Percentiles rank a stretch among this genome's conserved stretches.
Evolutionary conservation across 2,113 vertebrate species (phyloP).

Genomic region (Leptodactylus fuscus): DNA sequence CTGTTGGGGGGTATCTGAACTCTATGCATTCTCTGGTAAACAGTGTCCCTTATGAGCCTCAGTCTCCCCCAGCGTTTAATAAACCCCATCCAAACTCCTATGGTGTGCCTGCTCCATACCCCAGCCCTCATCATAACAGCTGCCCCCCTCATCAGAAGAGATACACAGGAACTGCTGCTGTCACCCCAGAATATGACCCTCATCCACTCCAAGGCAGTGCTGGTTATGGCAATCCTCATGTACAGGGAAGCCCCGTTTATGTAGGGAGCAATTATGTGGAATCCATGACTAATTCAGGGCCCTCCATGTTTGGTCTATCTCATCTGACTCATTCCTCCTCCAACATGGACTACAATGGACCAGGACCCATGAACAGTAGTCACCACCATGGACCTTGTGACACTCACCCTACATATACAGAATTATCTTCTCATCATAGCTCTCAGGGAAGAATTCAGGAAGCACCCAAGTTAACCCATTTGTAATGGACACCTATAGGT

Average conservation of each 20-base stretch:
- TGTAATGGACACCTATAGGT: constrained; percentile 82
- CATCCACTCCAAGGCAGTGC: constrained; percentile 91
- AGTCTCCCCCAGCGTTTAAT: constrained; percentile 91
- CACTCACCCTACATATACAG: constrained; percentile 92
- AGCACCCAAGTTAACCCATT: constrained; percentile 97
- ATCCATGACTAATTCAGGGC: constrained; percentile 88
- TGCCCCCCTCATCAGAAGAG: constrained; percentile 93
- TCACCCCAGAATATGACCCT: constrained; percentile 91
- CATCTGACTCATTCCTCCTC: constrained; percentile 89
- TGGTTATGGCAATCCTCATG: constrained; percentile 90
- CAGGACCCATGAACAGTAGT: constrained; percentile 89
- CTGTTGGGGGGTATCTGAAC: constrained; percentile 88
- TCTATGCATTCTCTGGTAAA: constrained; percentile 98
- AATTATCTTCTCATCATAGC: constrained; percentile 95
- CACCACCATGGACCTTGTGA: constrained; percentile 95
- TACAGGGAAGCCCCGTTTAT: constrained; percentile 96
- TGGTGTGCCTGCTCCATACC: constrained; percentile 88
- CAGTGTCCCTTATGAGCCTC: constrained; percentile 91
- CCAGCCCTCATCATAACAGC: constrained; percentile 84
- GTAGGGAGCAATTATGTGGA: constrained; percentile 95
- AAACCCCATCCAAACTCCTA: constrained; percentile 92
- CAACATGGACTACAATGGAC: constrained; percentile 92
- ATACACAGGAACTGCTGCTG: constrained; percentile 85
- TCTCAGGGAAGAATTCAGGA: constrained; percentile 99
- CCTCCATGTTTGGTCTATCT: constrained; percentile 92